Conservation (phyloP, 2,113 vertebrate species). For the Odocoileus virginianus region DNA sequence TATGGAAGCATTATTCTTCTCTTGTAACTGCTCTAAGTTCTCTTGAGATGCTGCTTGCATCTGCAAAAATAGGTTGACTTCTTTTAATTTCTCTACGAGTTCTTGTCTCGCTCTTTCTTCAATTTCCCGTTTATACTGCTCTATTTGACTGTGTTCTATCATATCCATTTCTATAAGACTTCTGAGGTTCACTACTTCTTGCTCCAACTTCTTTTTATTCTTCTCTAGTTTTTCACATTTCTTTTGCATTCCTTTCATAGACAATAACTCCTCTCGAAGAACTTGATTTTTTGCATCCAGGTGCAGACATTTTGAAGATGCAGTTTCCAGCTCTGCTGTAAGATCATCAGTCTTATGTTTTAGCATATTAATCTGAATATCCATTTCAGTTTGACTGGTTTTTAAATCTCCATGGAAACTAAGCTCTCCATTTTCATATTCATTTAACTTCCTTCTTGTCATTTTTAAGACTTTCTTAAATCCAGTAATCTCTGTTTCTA, state of each 20-base stretch:
- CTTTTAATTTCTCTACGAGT: slow-evolving; percentile 88
- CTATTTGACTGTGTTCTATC: slow-evolving; percentile 81
- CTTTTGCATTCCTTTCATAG: slow-evolving; percentile 75
- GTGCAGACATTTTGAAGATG: slow-evolving; percentile 77
- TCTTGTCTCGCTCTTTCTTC: slow-evolving; percentile 89
- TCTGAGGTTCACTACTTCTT: slow-evolving; percentile 83
- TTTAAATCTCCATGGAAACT: slow-evolving; percentile 79
- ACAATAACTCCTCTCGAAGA: slow-evolving; percentile 84
- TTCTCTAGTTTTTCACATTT: slow-evolving; percentile 84
- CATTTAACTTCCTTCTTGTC: slow-evolving; percentile 84
- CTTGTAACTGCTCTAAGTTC: slow-evolving; percentile 88
- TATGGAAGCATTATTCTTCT: slow-evolving; percentile 82
- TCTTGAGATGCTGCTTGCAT: slow-evolving; percentile 91
- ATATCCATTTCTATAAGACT: slow-evolving; percentile 78
- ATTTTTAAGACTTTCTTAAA: slow-evolving; percentile 86
- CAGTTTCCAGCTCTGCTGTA: slow-evolving; percentile 82
- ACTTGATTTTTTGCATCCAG: slow-evolving; percentile 83
- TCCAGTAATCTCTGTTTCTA: slow-evolving; percentile 90
- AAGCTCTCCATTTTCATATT: slow-evolving; percentile 79
- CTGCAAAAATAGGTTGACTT: slow-evolving; percentile 95
- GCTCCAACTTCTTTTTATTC: slow-evolving; percentile 85
- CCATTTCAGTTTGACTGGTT: slow-evolving; percentile 75
- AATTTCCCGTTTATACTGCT: slow-evolving; percentile 84
- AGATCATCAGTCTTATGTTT: slow-evolving; percentile 86
- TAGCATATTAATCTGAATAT: slow-evolving; percentile 78